These are phyloP conservation scores for Noctua janthe DNA, from an alignment of 2,888 invertebrate genomes.

Conservation along the genomic window DNA sequence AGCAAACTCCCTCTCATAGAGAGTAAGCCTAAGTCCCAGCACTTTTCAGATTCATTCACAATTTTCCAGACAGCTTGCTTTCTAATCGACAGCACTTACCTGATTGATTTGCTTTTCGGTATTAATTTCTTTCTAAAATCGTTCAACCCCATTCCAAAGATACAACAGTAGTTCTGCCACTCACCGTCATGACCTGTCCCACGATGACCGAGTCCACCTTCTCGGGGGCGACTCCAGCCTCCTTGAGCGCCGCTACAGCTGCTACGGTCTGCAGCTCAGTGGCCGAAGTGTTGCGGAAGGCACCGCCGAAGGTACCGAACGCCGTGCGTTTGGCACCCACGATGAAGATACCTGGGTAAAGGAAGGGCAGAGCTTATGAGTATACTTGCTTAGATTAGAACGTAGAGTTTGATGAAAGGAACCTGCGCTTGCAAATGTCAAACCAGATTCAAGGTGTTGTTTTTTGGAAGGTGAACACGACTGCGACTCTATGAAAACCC, in stretches of 20 bases:
- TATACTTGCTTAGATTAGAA: neutral
- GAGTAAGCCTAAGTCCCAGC: too few relatives aligned
- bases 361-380: neutral
- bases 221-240: slow-evolving; percentile 95
- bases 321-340: slow-evolving; percentile 99
- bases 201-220: slow-evolving; percentile 96
- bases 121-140: too few relatives aligned
- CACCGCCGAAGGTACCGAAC: slow-evolving; percentile 98
- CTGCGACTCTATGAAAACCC: neutral
- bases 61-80: too few relatives aligned
- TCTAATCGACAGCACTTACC: too few relatives aligned
- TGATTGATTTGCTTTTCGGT: too few relatives aligned
- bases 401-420: neutral
- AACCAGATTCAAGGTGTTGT: neutral
- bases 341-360: slow-evolving; percentile 94
- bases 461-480: too few relatives aligned
- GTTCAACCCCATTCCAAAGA: neutral
- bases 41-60: too few relatives aligned
- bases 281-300: slow-evolving; percentile 93
- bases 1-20: too few relatives aligned
- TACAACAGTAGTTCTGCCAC: slow-evolving; percentile 70
- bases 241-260: slow-evolving; percentile 94
- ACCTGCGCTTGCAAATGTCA: too few relatives aligned
- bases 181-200: slow-evolving; percentile 96
- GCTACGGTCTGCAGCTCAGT: slow-evolving; percentile 96